phyloP scores from a whole-genome alignment of 2,888 invertebrate genomes.

The Microctonus brassicae region DNA sequence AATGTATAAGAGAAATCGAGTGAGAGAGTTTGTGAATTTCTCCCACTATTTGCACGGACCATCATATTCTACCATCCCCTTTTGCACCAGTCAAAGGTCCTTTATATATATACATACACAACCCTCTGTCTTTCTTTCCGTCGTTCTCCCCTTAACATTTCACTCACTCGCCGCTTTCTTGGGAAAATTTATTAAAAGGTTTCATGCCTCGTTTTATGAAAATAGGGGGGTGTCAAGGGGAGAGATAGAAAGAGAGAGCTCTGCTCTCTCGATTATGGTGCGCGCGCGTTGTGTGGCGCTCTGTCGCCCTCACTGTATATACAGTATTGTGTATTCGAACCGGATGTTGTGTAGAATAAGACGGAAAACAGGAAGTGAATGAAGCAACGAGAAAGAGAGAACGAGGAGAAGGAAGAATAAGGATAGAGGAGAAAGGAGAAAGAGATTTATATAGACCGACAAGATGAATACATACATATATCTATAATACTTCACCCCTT shows the following conservation, averaged over 20 bases:
- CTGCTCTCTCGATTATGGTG: slow-evolving; percentile 1
- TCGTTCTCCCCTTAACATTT: neutral
- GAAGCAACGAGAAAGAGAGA: too few relatives aligned
- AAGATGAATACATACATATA: too few relatives aligned
- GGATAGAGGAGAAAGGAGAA: neutral
- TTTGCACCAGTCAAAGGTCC: neutral
- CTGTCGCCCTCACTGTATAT: neutral
- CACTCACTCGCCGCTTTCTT: neutral
- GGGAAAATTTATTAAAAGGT: slow-evolving; percentile 27
- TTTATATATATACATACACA: neutral
- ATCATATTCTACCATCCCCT: neutral
- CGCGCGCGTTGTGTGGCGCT: neutral
- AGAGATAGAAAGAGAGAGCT: too few relatives aligned
- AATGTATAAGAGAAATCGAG: slow-evolving; percentile 10
- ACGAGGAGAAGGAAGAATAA: neutral
- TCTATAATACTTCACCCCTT: neutral
- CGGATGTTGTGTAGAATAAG: too few relatives aligned
- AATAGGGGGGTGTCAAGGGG: neutral
- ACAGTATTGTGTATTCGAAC: neutral
- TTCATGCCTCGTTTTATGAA: slow-evolving; percentile 10
- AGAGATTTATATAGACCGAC: neutral
- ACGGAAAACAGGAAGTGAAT: too few relatives aligned
- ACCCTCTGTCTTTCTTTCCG: neutral
- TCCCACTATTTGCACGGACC: neutral
- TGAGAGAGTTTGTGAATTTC: neutral